A percentile compares a stretch with the other conserved stretches of the same genome.
Conservation (phyloP, 2,113 vertebrate species). For the Tympanuchus pallidicinctus region DNA sequence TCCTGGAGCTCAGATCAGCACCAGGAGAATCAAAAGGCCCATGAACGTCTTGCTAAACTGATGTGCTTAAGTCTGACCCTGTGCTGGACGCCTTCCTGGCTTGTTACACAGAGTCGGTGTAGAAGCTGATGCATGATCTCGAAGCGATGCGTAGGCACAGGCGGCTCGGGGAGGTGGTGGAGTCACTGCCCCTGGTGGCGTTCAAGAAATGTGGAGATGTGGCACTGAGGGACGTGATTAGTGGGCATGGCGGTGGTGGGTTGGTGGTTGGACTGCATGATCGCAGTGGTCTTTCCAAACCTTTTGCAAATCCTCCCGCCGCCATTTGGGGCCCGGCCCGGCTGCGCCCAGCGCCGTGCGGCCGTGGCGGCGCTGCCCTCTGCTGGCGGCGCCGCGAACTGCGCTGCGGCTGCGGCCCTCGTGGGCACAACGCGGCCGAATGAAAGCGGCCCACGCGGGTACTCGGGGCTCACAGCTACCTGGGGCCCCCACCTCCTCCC, state of each 20-base stretch:
- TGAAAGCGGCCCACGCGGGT: fast-evolving
- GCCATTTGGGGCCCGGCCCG: neutral
- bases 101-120: neutral
- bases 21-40: neutral
- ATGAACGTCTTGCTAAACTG: neutral
- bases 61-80: neutral
- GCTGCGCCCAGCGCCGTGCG: neutral
- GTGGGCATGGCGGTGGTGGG: no score
- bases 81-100: neutral
- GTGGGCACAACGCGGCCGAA: neutral
- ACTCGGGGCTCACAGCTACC: neutral
- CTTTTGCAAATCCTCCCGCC: neutral
- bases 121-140: neutral
- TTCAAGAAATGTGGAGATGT: no score
- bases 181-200: no score
- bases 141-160: neutral
- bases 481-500: neutral
- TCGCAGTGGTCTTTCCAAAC: no score
- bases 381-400: slow-evolving; percentile 8
- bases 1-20: neutral
- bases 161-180: no score
- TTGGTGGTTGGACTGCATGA: no score
- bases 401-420: no score
- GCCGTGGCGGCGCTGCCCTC: slow-evolving; percentile 49
- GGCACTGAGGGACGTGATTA: no score